Evolutionary conservation across 1,140 invertebrate species (phyloP).

Genomic region (Anthonomus grandis): DNA sequence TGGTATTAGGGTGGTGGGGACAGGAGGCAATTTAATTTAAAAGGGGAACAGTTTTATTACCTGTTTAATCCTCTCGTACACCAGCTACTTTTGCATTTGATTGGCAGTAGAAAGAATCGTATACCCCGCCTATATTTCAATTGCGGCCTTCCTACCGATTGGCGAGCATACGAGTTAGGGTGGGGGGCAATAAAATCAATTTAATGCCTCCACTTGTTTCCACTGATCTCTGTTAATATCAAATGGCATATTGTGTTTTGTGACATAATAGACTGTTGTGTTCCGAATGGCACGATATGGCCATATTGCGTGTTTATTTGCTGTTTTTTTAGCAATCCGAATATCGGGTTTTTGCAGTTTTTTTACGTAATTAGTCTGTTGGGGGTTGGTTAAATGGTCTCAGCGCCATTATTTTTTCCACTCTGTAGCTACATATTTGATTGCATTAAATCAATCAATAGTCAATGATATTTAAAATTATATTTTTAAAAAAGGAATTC

Average conservation of each 20-base stretch:
- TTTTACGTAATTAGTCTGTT: no score
- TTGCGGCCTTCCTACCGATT: slow-evolving; percentile 32
- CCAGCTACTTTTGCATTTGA: slow-evolving; percentile 22
- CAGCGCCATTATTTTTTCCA: no score
- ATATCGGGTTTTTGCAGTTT: no score
- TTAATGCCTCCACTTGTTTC: slow-evolving; percentile 40
- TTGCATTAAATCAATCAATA: no score
- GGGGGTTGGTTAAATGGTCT: no score
- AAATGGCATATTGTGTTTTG: slow-evolving; percentile 27
- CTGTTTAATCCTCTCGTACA: slow-evolving; percentile 22
- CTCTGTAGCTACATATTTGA: no score
- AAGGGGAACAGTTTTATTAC: slow-evolving; percentile 23
- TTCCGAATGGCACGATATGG: no score
- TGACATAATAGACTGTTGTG: slow-evolving; percentile 24
- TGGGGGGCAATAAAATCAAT: slow-evolving; percentile 44
- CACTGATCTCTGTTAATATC: slow-evolving; percentile 32
- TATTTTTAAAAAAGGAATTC: no score
- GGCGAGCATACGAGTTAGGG: slow-evolving; percentile 25
- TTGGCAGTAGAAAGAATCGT: slow-evolving; percentile 36
- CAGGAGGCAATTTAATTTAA: slow-evolving; percentile 11
- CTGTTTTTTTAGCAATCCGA: no score
- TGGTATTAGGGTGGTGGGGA: slow-evolving; percentile 7
- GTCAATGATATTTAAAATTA: no score
- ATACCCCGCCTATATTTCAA: slow-evolving; percentile 31
- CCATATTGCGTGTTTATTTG: no score